These are phyloP conservation scores for Syrphus vitripennis DNA, from an alignment of 2,888 invertebrate genomes.

Conservation along the genomic window DNA sequence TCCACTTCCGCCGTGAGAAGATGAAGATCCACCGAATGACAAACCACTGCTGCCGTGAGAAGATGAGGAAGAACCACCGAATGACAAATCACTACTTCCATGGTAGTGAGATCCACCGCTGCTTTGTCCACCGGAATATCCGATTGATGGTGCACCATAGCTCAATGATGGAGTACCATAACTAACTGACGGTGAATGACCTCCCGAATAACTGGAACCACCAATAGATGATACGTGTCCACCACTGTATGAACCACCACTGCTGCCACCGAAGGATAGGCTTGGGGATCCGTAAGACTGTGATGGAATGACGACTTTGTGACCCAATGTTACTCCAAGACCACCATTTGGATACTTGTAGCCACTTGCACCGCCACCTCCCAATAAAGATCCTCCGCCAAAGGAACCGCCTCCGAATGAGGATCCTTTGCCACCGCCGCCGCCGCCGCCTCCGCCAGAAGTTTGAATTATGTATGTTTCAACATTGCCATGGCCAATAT, in stretches of 20 bases:
- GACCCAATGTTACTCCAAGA: constrained; percentile 51
- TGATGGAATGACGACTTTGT: constrained; percentile 62
- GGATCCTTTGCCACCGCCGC: constrained; percentile 49
- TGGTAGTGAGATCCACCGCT: constrained; percentile 11
- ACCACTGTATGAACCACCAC: constrained; percentile 43
- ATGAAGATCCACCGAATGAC: constrained; percentile 43
- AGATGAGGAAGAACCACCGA: constrained; percentile 9
- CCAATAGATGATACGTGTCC: constrained; percentile 52
- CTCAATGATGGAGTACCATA: constrained; percentile 36
- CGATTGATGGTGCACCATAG: constrained; percentile 33
- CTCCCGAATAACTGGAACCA: constrained; percentile 48
- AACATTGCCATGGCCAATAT: constrained; percentile 51
- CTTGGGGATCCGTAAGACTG: constrained; percentile 70
- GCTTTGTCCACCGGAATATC: constrained; percentile 21
- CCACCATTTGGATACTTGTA: constrained; percentile 54
- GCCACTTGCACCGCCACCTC: constrained; percentile 40
- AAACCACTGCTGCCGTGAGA: constrained; percentile 25
- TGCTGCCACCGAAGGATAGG: constrained; percentile 37
- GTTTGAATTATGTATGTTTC: constrained; percentile 61
- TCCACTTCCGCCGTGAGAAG: constrained; percentile 29
- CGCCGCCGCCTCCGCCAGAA: no score
- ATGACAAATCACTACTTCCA: constrained; percentile 11
- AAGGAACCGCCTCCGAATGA: constrained; percentile 49
- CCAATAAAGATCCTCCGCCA: constrained; percentile 44
- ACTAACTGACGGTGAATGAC: constrained; percentile 26